Conservation (phyloP, 2,888 invertebrate genomes). For the Apotomis capreana region DNA sequence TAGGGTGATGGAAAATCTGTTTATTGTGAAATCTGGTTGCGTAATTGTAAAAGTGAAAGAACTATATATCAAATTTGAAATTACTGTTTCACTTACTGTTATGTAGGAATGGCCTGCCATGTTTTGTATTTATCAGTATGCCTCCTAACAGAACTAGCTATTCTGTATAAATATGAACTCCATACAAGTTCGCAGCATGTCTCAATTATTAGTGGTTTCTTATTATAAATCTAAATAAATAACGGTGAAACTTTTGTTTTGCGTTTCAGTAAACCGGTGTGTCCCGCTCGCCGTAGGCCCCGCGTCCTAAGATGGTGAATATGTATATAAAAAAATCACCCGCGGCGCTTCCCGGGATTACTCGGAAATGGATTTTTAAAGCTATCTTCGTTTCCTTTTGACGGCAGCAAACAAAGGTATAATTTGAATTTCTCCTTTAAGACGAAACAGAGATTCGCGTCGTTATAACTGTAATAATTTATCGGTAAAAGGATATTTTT, state of each 20-base stretch:
- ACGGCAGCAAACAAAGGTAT: conserved; percentile 65
- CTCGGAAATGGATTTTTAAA: conserved; percentile 45
- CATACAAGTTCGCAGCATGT: no score
- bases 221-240: no score
- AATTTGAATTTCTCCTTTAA: conserved; percentile 57
- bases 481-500: conserved; percentile 57
- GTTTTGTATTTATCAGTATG: no score
- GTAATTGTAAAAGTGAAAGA: no score
- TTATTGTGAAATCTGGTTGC: no score
- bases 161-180: no score
- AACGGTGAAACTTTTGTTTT: background rate
- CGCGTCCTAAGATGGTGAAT: conserved; percentile 40
- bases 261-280: conserved; percentile 14
- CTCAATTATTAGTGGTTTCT: no score
- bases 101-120: no score
- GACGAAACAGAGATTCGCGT: conserved; percentile 48
- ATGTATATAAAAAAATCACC: conserved; percentile 44
- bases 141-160: no score
- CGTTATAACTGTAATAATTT: conserved; percentile 53
- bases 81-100: no score
- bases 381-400: conserved; percentile 55
- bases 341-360: conserved; percentile 38
- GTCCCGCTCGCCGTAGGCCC: conserved; percentile 16
- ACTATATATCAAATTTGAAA: no score
- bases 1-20: no score